Evolutionary conservation across 2,797 vertebrate genomes (phyloP).

Genomic region (Scyliorhinus canicula): DNA sequence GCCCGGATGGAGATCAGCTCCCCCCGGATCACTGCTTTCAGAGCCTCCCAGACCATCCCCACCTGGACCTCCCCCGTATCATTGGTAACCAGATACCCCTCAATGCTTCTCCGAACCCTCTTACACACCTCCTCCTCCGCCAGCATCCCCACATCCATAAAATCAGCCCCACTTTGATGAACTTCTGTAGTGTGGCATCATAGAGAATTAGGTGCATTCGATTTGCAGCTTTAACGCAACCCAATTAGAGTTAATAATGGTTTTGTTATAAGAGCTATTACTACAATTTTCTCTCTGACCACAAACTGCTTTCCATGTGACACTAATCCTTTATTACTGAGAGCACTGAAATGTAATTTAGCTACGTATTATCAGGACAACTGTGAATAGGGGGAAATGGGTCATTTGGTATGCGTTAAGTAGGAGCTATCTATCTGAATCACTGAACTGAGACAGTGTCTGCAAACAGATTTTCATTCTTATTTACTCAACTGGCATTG

Average conservation of each 20-base stretch:
- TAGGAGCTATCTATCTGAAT: slow-evolving; percentile 48
- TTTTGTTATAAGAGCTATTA: slow-evolving; percentile 21
- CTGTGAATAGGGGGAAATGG: slow-evolving; percentile 44
- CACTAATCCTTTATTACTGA: slow-evolving; percentile 39
- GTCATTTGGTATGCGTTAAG: slow-evolving; percentile 45
- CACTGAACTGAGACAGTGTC: slow-evolving; percentile 47
- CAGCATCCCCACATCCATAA: too few species aligned
- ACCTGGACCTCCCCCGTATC: too few species aligned
- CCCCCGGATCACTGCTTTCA: too few species aligned
- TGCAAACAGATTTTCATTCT: slow-evolving; percentile 49
- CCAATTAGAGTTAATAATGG: slow-evolving; percentile 38
- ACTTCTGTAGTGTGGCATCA: not conserved
- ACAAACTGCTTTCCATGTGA: slow-evolving; percentile 16
- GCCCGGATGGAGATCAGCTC: too few species aligned
- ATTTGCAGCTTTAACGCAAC: not conserved
- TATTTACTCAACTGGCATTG: slow-evolving; percentile 39
- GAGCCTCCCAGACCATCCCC: too few species aligned
- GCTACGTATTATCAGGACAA: slow-evolving; percentile 43
- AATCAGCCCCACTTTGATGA: not conserved
- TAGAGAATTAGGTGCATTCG: not conserved
- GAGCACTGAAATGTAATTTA: slow-evolving; percentile 42
- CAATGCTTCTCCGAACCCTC: too few species aligned
- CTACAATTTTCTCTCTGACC: slow-evolving; percentile 30
- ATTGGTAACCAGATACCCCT: too few species aligned
- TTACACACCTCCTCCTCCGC: too few species aligned